These are phyloP conservation scores for Bombyx mandarina DNA, from an alignment of 1,140 invertebrate species.

Conservation along the genomic window DNA sequence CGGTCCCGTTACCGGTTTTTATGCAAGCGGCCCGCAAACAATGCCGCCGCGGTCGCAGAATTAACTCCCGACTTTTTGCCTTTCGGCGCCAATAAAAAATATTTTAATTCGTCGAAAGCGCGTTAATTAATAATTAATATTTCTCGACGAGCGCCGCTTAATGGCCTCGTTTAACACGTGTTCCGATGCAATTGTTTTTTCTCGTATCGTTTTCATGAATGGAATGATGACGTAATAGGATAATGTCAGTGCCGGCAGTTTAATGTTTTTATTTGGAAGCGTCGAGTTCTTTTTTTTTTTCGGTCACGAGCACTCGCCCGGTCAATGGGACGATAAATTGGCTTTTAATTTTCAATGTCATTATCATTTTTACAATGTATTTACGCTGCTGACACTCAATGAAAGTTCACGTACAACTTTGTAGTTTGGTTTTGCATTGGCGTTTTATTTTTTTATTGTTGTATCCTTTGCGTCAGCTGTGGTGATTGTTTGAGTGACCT, in stretches of 20 bases:
- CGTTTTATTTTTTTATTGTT: no score
- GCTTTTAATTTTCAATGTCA: constrained; percentile 69
- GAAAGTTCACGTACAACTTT: constrained; percentile 2
- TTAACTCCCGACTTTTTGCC: constrained; percentile 65
- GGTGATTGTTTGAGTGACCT: no score
- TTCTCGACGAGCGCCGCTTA: constrained; percentile 56
- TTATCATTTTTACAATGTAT: constrained; percentile 67
- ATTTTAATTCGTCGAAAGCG: constrained; percentile 60
- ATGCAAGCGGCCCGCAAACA: constrained; percentile 63
- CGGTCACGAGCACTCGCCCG: constrained; percentile 43
- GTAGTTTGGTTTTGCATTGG: no score
- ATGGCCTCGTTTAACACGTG: constrained; percentile 62
- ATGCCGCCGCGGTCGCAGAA: constrained; percentile 62
- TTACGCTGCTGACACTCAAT: constrained; percentile 12
- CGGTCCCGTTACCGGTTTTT: constrained; percentile 53
- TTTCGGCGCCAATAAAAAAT: constrained; percentile 65
- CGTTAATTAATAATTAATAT: constrained; percentile 71
- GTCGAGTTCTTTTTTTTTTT: constrained; percentile 56
- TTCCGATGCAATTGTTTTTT: constrained; percentile 64
- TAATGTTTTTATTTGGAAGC: constrained; percentile 66
- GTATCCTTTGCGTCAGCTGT: no score
- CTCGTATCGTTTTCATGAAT: constrained; percentile 64
- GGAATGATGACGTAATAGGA: constrained; percentile 69
- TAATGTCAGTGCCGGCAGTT: constrained; percentile 67
- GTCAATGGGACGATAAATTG: constrained; percentile 65